A percentile compares a stretch with the other conserved stretches of the same genome.
Conservation (phyloP, 2,113 vertebrate species). For the Hippocampus abdominalis region DNA sequence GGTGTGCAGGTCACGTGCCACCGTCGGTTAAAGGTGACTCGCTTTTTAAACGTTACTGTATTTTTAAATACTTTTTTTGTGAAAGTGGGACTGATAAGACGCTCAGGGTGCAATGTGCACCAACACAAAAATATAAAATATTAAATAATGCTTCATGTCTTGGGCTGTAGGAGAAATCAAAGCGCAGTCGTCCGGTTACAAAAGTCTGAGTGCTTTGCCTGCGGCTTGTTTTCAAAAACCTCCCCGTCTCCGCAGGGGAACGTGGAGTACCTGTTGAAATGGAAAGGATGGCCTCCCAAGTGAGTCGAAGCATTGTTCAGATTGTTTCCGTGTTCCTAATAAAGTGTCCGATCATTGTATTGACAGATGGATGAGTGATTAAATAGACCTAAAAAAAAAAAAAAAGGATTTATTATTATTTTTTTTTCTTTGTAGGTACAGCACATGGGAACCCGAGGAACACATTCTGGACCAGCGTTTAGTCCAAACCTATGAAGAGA, state of each 20-base stretch:
- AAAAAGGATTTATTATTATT: too few relatives aligned
- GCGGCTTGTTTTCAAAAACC: conserved; percentile 10
- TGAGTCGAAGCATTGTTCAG: conserved; percentile 70
- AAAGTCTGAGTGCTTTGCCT: background rate
- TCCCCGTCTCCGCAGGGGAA: conserved; percentile 80
- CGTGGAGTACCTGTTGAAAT: conserved; percentile 97
- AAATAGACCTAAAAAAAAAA: background rate
- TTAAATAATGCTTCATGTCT: too few relatives aligned
- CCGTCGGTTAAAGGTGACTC: too few relatives aligned
- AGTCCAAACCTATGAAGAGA: conserved; percentile 93
- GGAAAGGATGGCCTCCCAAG: conserved; percentile 99
- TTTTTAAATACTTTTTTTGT: too few relatives aligned
- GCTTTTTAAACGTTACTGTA: too few relatives aligned
- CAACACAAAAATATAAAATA: too few relatives aligned
- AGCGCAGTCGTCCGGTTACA: background rate
- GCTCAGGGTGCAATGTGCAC: too few relatives aligned
- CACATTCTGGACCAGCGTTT: conserved; percentile 95
- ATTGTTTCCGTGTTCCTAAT: too few relatives aligned
- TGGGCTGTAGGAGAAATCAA: too few relatives aligned
- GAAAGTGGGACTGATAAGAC: too few relatives aligned
- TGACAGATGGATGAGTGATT: background rate
- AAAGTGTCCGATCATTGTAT: background rate
- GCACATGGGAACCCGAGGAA: conserved; percentile 97
- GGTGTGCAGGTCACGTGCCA: too few relatives aligned
- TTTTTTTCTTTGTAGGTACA: conserved; percentile 74